phyloP scores from a whole-genome alignment of 2,888 invertebrate species.

The Mythimna lalbum region DNA sequence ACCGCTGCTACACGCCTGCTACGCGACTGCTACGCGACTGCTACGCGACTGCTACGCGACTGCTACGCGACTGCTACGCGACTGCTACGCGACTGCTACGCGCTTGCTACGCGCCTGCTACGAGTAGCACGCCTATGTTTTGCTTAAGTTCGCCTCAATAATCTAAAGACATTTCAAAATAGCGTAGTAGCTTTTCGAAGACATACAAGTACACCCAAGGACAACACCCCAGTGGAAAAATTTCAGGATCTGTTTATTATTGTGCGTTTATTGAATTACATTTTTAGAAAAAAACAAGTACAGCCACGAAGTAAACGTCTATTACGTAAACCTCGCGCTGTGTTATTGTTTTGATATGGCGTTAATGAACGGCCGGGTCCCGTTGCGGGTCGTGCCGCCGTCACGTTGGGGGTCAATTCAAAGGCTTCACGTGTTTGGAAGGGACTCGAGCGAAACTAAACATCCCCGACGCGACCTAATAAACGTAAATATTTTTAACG shows the following conservation, averaged over 20 bases:
- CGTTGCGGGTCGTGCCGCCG: slow-evolving; percentile 18
- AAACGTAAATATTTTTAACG: slow-evolving; percentile 25
- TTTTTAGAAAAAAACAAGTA: not conserved
- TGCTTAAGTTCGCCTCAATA: not conserved
- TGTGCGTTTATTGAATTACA: slow-evolving; percentile 1
- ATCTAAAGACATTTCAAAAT: not conserved
- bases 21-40: not conserved
- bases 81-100: not conserved
- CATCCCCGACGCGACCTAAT: slow-evolving; percentile 9
- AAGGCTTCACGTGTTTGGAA: slow-evolving; percentile 44
- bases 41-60: not conserved
- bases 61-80: not conserved
- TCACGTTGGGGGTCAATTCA: slow-evolving; percentile 17
- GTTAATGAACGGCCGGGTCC: slow-evolving; percentile 23
- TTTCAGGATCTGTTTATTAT: not conserved
- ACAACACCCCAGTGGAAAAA: not conserved
- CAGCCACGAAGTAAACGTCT: not conserved
- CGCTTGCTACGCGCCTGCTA: not conserved
- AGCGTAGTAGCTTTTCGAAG: too few species aligned
- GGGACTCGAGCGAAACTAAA: slow-evolving; percentile 29
- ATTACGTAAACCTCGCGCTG: slow-evolving; percentile 16
- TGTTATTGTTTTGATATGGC: slow-evolving; percentile 34
- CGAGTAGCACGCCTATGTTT: not conserved
- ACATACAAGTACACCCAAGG: too few species aligned
- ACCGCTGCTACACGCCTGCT: not conserved